Conservation (phyloP, 2,113 vertebrate species). For the Xenopus laevis region DNA sequence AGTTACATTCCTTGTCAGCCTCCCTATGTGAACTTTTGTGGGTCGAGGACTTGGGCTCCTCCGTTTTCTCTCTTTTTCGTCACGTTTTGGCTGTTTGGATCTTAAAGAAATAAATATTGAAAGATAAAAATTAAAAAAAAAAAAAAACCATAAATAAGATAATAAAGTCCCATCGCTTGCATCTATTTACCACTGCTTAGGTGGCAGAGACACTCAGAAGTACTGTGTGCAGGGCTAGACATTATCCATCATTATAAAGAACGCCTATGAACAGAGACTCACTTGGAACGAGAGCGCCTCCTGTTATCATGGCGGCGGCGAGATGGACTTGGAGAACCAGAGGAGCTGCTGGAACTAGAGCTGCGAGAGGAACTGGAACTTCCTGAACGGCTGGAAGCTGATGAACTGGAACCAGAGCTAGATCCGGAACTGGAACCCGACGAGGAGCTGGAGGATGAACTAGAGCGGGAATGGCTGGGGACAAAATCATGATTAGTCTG, state of each 20-base stretch:
- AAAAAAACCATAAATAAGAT: no score
- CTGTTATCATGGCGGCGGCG: conserved; percentile 89
- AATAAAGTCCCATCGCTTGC: no score
- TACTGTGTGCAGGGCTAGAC: no score
- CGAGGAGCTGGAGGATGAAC: conserved; percentile 89
- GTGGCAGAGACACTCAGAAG: no score
- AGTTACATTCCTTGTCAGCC: conserved; percentile 92
- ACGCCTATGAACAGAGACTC: conserved; percentile 37
- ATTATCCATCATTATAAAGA: no score
- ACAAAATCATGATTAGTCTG: neutral
- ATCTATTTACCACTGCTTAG: no score
- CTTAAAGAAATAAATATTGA: conserved; percentile 55
- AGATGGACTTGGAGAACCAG: conserved; percentile 85
- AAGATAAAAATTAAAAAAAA: neutral
- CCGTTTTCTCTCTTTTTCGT: conserved; percentile 90
- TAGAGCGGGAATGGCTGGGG: conserved; percentile 71
- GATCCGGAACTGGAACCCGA: conserved; percentile 94
- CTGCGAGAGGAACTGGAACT: conserved; percentile 90
- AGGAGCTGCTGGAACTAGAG: conserved; percentile 91
- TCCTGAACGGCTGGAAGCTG: conserved; percentile 88
- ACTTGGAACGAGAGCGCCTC: conserved; percentile 89
- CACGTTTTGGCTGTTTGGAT: conserved; percentile 92
- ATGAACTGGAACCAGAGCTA: conserved; percentile 92
- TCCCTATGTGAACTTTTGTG: conserved; percentile 89
- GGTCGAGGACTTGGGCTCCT: conserved; percentile 90